phyloP scores from a whole-genome alignment of 2,113 vertebrate species.

The Cephalopterus ornatus region DNA sequence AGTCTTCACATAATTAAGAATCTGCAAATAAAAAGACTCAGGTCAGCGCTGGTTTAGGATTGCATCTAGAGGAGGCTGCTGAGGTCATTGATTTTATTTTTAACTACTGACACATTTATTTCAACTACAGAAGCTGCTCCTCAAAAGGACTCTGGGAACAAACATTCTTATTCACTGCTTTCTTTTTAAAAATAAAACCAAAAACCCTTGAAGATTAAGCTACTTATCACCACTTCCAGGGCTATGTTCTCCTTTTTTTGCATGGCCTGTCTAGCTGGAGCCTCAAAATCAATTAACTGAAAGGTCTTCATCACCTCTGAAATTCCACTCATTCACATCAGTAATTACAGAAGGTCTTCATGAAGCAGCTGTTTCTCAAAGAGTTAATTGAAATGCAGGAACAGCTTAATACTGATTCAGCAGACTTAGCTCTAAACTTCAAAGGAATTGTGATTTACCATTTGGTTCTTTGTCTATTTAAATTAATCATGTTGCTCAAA shows the following conservation, averaged over 20 bases:
- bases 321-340: conserved; percentile 20
- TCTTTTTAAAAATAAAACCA: conserved; percentile 10
- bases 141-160: conserved; percentile 21
- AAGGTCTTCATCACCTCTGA: conserved; percentile 46
- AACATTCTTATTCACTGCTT: conserved; percentile 7
- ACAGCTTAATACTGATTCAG: conserved; percentile 45
- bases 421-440: conserved; percentile 42
- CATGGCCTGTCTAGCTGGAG: background rate
- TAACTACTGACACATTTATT: conserved; percentile 7
- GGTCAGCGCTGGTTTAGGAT: background rate
- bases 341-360: conserved; percentile 44
- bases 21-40: background rate
- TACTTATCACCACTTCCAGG: conserved; percentile 32
- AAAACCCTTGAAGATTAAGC: conserved; percentile 26
- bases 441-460: conserved; percentile 39
- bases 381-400: conserved; percentile 55
- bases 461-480: conserved; percentile 44
- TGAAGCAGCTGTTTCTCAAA: conserved; percentile 35
- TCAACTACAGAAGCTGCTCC: background rate
- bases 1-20: background rate
- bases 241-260: background rate
- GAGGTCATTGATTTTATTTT: conserved; percentile 26
- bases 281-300: conserved; percentile 50
- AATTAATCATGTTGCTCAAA: conserved; percentile 36
- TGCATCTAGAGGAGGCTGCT: background rate